These are phyloP conservation scores for Rhimphoctona megacephalus DNA, from an alignment of 2,888 invertebrate genomes.

Conservation along the genomic window DNA sequence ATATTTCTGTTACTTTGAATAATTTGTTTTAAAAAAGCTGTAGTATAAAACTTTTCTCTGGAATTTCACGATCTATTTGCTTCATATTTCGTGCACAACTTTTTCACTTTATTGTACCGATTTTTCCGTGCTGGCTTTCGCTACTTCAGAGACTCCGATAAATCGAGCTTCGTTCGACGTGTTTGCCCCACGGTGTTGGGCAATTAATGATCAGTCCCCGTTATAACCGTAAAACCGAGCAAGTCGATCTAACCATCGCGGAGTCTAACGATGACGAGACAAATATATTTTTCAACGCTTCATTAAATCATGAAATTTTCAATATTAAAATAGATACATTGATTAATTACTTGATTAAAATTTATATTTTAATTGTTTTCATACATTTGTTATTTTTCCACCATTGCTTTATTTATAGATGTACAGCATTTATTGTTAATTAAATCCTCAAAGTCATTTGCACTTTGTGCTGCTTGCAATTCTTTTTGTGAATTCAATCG, in stretches of 20 bases:
- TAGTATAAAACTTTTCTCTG: neutral
- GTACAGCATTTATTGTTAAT: neutral
- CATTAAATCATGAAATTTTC: neutral
- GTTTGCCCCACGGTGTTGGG: neutral
- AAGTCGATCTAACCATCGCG: neutral
- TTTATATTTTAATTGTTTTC: neutral
- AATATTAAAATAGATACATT: neutral
- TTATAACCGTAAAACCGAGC: conserved; percentile 6
- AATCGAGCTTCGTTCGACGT: neutral
- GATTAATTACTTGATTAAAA: neutral
- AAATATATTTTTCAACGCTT: neutral
- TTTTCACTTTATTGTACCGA: neutral
- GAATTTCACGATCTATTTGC: neutral
- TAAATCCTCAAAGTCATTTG: neutral
- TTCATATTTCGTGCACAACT: neutral
- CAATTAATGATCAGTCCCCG: neutral
- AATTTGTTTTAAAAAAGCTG: neutral
- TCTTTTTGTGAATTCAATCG: neutral
- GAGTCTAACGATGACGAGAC: neutral
- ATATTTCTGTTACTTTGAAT: neutral
- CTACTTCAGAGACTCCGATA: neutral
- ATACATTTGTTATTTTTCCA: neutral
- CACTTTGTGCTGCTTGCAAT: too few relatives aligned
- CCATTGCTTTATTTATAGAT: neutral
- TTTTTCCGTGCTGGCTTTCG: neutral